Evolutionary conservation across 2,888 invertebrate species (phyloP), one percentile per base, ranked within the genome.

Genomic region (Aelia acuminata): DNA sequence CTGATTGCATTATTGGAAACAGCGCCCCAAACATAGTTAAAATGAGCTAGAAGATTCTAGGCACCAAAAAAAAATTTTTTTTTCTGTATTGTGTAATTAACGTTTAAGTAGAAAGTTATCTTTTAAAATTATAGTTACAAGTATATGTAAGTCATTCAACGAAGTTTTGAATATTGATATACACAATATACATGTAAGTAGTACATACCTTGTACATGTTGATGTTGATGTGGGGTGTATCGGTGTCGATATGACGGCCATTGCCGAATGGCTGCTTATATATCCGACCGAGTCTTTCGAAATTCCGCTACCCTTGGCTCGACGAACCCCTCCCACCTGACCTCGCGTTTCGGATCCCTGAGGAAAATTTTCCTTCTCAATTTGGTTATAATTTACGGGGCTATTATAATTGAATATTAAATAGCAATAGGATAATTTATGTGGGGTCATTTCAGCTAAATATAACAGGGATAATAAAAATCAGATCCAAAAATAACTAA

Each of bases 161-260:
- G 11, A 53, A 22, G 7, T 5, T n/a, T n/a, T 53, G 10, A 53
- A 5, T 53, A 53, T 8, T 53, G n/a, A 22, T n/a, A 53, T 53
- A 49, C 11, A n/a, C 31, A 20, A 4, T n/a, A 2, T 35, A 47
- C 22, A 20, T 2, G n/a, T 50, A 35, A n/a, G 8, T 4, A 15
- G 39, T 7, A 63, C 20, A 26, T 87, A 87, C 87, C 87, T 87
- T 87, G 87, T 87, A 87, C 87, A 87, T 87, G 87, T 26, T 87
- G 48, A 43, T 43, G 86, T 50, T 86, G 87, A 26, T 47, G 5
- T 75, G 43, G 20, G 57, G 87, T 63, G 43, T 75, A 63, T 75
- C 47, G 75, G 43, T 47, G 87, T n/a, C 80, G 80, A 80, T 80
- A 80, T 80, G 80, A 4, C 22, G 13, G 22, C 11, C 11, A n/a